These are phyloP conservation scores for Xestoiulus laeticollis DNA, from an alignment of 2,888 invertebrate species.

Conservation along the genomic window DNA sequence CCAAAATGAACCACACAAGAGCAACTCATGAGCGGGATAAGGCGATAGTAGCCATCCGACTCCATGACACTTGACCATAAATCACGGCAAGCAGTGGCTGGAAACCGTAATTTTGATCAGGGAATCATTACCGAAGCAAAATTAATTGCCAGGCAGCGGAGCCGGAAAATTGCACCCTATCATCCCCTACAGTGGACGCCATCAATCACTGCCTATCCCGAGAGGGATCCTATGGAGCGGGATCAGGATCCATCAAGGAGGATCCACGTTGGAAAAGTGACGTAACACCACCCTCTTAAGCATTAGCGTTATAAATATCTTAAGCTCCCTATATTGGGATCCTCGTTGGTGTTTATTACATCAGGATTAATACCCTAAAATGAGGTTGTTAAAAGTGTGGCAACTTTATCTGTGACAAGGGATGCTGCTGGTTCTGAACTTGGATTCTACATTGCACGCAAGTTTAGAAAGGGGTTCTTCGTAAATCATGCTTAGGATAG, in stretches of 20 bases:
- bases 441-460: too few relatives aligned
- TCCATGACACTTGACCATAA: conserved; percentile 43
- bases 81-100: background rate
- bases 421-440: too few relatives aligned
- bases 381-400: background rate
- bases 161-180: conserved; percentile 41
- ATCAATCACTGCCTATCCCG: conserved; percentile 35
- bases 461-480: too few relatives aligned
- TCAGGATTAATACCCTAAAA: background rate
- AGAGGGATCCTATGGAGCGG: background rate
- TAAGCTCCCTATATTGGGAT: background rate
- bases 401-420: background rate
- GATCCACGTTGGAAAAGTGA: background rate
- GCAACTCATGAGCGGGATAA: background rate
- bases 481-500: too few relatives aligned
- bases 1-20: background rate
- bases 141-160: conserved; percentile 35
- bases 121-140: conserved; percentile 39
- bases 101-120: background rate
- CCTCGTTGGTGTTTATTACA: background rate
- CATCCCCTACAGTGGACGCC: conserved; percentile 36
- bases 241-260: background rate
- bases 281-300: background rate
- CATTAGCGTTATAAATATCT: background rate
- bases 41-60: conserved; percentile 13